Conservation (phyloP, 2,113 vertebrate genomes). For the Martes martes region DNA sequence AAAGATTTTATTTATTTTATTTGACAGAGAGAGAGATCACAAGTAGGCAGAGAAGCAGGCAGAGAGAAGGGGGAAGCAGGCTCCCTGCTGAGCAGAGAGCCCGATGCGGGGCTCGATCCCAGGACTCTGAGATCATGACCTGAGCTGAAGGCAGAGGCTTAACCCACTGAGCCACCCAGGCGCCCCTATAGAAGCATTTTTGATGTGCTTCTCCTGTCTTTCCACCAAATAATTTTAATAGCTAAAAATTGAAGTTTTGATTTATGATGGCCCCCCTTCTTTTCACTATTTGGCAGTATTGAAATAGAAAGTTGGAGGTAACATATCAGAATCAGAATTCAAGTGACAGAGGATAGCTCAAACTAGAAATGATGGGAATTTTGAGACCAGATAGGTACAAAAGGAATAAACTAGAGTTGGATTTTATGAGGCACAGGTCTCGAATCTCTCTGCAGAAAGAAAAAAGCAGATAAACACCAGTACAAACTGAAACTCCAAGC, state of each 20-base stretch:
- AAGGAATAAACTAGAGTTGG: background rate
- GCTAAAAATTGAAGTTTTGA: constrained; percentile 18
- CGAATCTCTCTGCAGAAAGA: background rate
- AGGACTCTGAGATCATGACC: no score
- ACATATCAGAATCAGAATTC: background rate
- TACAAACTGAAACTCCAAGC: background rate
- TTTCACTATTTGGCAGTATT: background rate
- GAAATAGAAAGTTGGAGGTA: background rate
- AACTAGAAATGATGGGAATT: background rate
- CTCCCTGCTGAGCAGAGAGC: no score
- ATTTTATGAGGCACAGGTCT: background rate
- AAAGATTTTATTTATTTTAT: no score
- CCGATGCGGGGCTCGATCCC: no score
- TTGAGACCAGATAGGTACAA: background rate
- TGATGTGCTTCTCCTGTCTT: background rate
- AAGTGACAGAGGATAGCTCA: background rate
- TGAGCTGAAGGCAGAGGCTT: no score
- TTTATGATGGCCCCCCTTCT: background rate
- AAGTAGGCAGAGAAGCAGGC: no score
- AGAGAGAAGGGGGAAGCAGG: no score
- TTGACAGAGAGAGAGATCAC: no score
- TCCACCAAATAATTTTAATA: background rate
- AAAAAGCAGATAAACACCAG: background rate
- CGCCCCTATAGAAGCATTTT: background rate
- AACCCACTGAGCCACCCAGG: no score